phyloP scores from a whole-genome alignment of 1,140 invertebrate genomes.

The Zaprionus inermis region DNA sequence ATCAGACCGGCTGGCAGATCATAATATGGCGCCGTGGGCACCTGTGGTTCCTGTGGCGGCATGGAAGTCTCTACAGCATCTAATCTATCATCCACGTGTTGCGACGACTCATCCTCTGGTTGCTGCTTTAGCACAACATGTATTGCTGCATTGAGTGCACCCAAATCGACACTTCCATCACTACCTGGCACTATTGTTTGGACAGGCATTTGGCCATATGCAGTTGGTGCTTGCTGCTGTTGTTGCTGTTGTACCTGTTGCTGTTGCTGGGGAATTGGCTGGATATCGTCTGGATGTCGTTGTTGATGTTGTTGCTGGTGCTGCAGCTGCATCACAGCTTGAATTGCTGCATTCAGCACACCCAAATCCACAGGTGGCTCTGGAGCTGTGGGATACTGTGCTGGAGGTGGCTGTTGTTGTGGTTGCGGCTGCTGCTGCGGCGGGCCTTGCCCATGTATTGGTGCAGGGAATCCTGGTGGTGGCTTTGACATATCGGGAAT shows the following conservation, averaged over 20 bases:
- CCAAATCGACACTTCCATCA: constrained; percentile 58
- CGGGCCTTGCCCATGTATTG: constrained; percentile 46
- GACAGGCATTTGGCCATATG: constrained; percentile 47
- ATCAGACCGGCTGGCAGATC: constrained; percentile 98
- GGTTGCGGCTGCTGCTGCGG: constrained; percentile 8
- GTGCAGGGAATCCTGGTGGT: constrained; percentile 90
- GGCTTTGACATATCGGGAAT: constrained; percentile 93
- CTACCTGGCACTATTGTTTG: neutral
- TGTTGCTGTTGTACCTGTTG: constrained; percentile 34
- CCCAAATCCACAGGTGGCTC: constrained; percentile 67
- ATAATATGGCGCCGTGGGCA: constrained; percentile 97
- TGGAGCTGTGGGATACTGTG: constrained; percentile 45
- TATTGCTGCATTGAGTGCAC: constrained; percentile 69
- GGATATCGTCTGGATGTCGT: constrained; percentile 58
- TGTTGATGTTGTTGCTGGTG: constrained; percentile 54
- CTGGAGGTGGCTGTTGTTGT: constrained; percentile 34
- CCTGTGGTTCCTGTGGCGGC: constrained; percentile 88
- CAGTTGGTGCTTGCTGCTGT: constrained; percentile 1
- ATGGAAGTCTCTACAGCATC: constrained; percentile 58
- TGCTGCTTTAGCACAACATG: constrained; percentile 70
- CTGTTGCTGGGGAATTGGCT: constrained; percentile 30
- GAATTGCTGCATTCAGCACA: constrained; percentile 75
- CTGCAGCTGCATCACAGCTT: constrained; percentile 80
- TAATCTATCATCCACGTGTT: constrained; percentile 37
- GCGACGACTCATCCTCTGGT: constrained; percentile 41